These are phyloP conservation scores for Alviniconcha strummeri DNA, from an alignment of 2,888 invertebrate species.

Conservation along the genomic window DNA sequence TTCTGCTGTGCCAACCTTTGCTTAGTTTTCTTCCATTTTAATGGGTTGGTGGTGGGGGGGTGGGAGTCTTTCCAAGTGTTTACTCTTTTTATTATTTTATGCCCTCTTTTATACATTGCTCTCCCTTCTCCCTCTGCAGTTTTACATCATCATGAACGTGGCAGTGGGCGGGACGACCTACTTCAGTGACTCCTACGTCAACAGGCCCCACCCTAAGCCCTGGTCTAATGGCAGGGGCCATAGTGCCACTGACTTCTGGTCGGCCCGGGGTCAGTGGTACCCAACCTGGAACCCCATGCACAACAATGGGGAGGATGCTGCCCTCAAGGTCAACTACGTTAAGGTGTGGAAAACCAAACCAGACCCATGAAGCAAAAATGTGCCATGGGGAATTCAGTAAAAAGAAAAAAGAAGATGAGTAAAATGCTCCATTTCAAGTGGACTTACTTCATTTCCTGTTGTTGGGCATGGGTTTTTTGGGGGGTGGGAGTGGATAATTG, in stretches of 20 bases:
- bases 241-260: conserved; percentile 79
- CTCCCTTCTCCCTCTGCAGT: conserved; percentile 74
- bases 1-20: no score
- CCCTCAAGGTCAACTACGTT: conserved; percentile 81
- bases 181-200: conserved; percentile 37
- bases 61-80: no score
- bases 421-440: neutral
- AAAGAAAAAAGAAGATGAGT: neutral
- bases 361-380: conserved; percentile 17
- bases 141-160: conserved; percentile 79
- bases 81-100: no score
- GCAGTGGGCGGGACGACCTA: conserved; percentile 42
- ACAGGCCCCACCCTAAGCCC: conserved; percentile 77
- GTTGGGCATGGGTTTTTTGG: no score
- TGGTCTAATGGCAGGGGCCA: conserved; percentile 82
- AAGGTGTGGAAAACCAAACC: conserved; percentile 77
- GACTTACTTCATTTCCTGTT: no score
- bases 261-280: conserved; percentile 77
- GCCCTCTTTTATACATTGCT: no score
- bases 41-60: no score
- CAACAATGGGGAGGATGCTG: conserved; percentile 75
- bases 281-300: conserved; percentile 78
- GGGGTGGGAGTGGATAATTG: no score
- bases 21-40: no score
- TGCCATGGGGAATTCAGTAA: neutral